These are phyloP conservation scores for Leptopilina drosophilae DNA, from an alignment of 2,888 invertebrate species.

Conservation along the genomic window DNA sequence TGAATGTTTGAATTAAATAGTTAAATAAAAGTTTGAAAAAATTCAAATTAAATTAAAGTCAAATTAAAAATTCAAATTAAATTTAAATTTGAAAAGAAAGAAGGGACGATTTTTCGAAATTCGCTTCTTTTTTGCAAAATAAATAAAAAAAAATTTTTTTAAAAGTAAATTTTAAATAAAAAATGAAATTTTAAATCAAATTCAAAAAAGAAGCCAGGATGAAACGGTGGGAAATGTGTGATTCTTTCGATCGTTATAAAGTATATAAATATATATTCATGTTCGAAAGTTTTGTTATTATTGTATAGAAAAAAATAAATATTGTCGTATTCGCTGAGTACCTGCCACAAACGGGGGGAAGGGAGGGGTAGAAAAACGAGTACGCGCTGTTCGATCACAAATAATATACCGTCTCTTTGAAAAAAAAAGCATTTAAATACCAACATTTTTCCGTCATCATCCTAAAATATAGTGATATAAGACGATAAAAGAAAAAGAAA, in stretches of 20 bases:
- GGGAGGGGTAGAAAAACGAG: constrained; percentile 44
- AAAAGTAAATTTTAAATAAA: neutral
- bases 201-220: neutral
- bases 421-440: constrained; percentile 56
- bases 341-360: constrained; percentile 59
- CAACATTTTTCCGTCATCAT: constrained; percentile 39
- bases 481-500: constrained; percentile 47
- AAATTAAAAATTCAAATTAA: too few species aligned
- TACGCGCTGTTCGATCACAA: constrained; percentile 63
- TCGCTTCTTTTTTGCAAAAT: too few species aligned
- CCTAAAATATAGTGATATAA: constrained; percentile 49
- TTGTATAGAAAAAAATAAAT: constrained; percentile 67
- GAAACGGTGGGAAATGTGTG: constrained; percentile 58
- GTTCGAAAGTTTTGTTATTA: constrained; percentile 74
- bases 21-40: too few species aligned
- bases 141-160: too few species aligned
- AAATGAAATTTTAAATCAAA: neutral
- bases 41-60: too few species aligned
- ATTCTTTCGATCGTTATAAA: constrained; percentile 60
- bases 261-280: constrained; percentile 69
- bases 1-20: too few species aligned
- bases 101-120: too few species aligned
- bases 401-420: constrained; percentile 57
- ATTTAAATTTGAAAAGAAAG: too few species aligned
- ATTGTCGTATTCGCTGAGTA: constrained; percentile 65